These are phyloP conservation scores for Altica lythri DNA, from an alignment of 2,888 invertebrate genomes.

Conservation along the genomic window DNA sequence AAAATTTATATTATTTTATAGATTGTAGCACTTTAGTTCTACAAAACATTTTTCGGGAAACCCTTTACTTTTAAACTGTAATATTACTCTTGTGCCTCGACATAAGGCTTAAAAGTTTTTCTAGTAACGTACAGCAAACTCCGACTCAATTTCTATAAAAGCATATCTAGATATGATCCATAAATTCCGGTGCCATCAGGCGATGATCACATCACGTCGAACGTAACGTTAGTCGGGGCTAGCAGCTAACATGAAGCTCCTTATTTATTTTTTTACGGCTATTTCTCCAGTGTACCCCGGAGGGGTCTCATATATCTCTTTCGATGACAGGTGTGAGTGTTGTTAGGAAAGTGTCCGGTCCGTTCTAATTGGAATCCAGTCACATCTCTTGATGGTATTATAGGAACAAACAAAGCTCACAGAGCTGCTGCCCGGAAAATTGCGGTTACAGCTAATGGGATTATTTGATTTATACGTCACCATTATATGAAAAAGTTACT, in stretches of 20 bases:
- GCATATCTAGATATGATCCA: conserved; percentile 22
- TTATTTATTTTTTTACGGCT: conserved; percentile 17
- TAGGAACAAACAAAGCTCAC: conserved; percentile 30
- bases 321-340: conserved; percentile 35
- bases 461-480: conserved; percentile 31
- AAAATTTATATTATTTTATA: too few species aligned
- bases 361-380: conserved; percentile 36
- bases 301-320: conserved; percentile 32
- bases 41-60: too few species aligned
- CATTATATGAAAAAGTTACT: conserved; percentile 21
- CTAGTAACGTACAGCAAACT: background rate
- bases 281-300: conserved; percentile 12
- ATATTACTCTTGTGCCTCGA: background rate
- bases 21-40: too few species aligned
- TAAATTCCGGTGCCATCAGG: conserved; percentile 19
- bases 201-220: conserved; percentile 18
- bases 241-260: too few species aligned
- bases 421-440: conserved; percentile 20
- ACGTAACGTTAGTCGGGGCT: conserved; percentile 9
- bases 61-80: too few species aligned
- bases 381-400: conserved; percentile 33
- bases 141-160: conserved; percentile 21
- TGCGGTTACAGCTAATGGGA: conserved; percentile 27
- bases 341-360: conserved; percentile 32
- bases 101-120: background rate